A percentile compares a stretch with the other conserved stretches of the same genome.
phyloP scores from a whole-genome alignment of 1,140 invertebrate species.

The Drosophila kohkoa region DNA sequence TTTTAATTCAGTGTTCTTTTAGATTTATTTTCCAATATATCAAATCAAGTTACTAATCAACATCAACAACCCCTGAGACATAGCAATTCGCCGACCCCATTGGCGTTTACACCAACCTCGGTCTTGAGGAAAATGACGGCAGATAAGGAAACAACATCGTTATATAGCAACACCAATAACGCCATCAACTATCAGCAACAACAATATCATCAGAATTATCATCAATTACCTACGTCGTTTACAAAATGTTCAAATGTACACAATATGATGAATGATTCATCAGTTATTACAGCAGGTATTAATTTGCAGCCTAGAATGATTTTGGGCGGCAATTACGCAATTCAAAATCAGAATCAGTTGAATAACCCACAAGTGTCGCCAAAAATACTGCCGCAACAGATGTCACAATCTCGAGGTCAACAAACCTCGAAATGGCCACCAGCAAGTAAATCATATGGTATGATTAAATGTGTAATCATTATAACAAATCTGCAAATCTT shows the following conservation, averaged over 20 bases:
- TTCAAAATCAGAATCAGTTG: conserved; percentile 49
- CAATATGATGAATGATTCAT: conserved; percentile 35
- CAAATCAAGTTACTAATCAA: conserved; percentile 6
- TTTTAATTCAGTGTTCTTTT: conserved; percentile 2
- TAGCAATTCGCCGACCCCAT: conserved; percentile 87
- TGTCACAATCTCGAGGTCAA: conserved; percentile 45
- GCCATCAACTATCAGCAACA: conserved; percentile 57
- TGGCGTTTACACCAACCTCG: conserved; percentile 95
- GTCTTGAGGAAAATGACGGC: conserved; percentile 97
- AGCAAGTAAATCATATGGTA: conserved; percentile 61
- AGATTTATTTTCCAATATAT: conserved; percentile 43
- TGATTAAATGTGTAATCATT: background rate
- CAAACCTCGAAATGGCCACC: conserved; percentile 66
- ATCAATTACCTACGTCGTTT: conserved; percentile 61
- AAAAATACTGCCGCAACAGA: conserved; percentile 53
- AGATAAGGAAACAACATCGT: conserved; percentile 88
- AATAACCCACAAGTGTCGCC: conserved; percentile 51
- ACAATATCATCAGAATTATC: conserved; percentile 54
- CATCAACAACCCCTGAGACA: conserved; percentile 29
- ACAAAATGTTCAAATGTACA: conserved; percentile 79
- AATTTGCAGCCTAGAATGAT: conserved; percentile 74
- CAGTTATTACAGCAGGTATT: conserved; percentile 39
- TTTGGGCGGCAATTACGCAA: conserved; percentile 67
- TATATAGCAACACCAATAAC: conserved; percentile 19
- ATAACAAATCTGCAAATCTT: background rate